A percentile compares a stretch with the other conserved stretches of the same genome.
phyloP scores from a whole-genome alignment of 2,888 invertebrate genomes.

The Branchipolynoe longqiensis region DNA sequence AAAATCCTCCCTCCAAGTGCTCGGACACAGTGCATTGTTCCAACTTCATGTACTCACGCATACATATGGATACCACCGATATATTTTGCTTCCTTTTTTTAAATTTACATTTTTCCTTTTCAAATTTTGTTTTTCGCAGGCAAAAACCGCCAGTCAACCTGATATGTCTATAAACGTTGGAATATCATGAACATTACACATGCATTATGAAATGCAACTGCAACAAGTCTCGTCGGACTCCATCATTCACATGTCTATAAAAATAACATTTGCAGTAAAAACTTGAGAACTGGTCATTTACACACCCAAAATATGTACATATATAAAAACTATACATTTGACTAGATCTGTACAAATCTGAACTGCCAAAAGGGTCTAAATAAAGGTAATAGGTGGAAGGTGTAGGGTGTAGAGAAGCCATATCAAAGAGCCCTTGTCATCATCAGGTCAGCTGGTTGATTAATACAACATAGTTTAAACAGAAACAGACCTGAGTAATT shows the following conservation, averaged over 20 bases:
- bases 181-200: conserved; percentile 49
- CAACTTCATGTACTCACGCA: conserved; percentile 6
- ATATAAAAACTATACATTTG: conserved; percentile 60
- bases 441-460: too few species aligned
- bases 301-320: conserved; percentile 61
- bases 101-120: too few species aligned
- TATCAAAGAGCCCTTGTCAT: conserved; percentile 8
- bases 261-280: conserved; percentile 46
- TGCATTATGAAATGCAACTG: conserved; percentile 49
- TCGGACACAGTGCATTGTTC: background rate
- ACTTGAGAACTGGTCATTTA: conserved; percentile 51
- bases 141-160: conserved; percentile 41
- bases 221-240: conserved; percentile 47
- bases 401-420: background rate
- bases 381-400: background rate
- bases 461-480: too few species aligned
- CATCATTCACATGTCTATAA: conserved; percentile 36
- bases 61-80: conserved; percentile 31
- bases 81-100: conserved; percentile 25
- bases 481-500: too few species aligned
- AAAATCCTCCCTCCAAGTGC: conserved; percentile 29
- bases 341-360: conserved; percentile 59
- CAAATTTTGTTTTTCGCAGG: too few species aligned
- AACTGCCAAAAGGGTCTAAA: conserved; percentile 59
- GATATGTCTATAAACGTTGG: conserved; percentile 52